Evolutionary conservation across 2,888 invertebrate genomes (phyloP).

Genomic region (Tanypteryx hageni): DNA sequence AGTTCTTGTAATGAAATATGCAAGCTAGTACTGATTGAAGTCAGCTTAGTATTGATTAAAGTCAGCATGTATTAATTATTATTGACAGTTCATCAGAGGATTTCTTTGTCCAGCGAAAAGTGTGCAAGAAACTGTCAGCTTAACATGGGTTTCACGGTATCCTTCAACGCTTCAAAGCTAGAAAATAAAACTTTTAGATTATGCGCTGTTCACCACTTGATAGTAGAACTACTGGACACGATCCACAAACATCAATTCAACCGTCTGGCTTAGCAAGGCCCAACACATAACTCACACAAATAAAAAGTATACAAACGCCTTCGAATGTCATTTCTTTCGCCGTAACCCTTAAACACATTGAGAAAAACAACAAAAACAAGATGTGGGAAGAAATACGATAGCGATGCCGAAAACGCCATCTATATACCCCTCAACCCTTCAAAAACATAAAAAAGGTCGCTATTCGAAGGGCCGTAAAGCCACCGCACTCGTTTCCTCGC

Average conservation of each 20-base stretch:
- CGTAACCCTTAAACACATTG: not conserved
- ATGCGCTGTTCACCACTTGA: not conserved
- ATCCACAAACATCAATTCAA: not conserved
- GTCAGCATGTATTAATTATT: too few relatives aligned
- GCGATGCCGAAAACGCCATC: not conserved
- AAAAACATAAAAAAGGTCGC: not conserved
- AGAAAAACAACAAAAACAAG: not conserved
- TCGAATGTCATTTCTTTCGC: not conserved
- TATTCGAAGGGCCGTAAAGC: slow-evolving; percentile 35
- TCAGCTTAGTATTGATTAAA: too few relatives aligned
- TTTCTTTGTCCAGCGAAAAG: too few relatives aligned
- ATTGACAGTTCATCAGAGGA: too few relatives aligned
- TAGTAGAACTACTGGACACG: not conserved
- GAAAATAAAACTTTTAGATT: too few relatives aligned
- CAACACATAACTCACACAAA: not conserved
- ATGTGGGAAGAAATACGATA: not conserved
- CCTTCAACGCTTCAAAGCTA: too few relatives aligned
- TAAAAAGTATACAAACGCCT: not conserved
- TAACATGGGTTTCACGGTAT: too few relatives aligned
- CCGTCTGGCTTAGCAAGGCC: not conserved
- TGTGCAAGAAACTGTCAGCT: too few relatives aligned
- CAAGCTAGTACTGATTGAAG: too few relatives aligned
- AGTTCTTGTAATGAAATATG: too few relatives aligned
- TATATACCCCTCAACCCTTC: slow-evolving; percentile 12
- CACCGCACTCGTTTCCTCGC: not conserved